phyloP scores from a whole-genome alignment of 2,888 invertebrate species.

The Drosophila melanosoma region DNA sequence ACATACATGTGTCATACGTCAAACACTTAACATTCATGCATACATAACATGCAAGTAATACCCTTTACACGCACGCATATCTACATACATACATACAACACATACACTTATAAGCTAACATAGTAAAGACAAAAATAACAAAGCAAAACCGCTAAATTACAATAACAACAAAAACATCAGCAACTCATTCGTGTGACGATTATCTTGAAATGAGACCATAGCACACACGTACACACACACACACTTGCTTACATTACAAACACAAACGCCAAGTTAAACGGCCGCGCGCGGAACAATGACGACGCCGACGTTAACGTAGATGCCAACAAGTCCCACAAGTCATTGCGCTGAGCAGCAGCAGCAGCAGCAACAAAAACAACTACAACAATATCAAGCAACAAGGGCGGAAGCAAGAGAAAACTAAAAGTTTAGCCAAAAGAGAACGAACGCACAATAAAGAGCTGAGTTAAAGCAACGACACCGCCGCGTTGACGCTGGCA shows the following conservation, averaged over 20 bases:
- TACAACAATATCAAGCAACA: constrained; percentile 45
- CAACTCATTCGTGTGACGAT: constrained; percentile 76
- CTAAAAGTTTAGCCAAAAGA: constrained; percentile 58
- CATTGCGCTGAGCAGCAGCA: constrained; percentile 58
- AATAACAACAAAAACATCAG: constrained; percentile 52
- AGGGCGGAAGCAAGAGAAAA: constrained; percentile 73
- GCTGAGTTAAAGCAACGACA: constrained; percentile 39
- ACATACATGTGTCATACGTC: constrained; percentile 20
- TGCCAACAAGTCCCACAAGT: constrained; percentile 65
- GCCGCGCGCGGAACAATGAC: constrained; percentile 78
- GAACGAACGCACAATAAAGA: constrained; percentile 58
- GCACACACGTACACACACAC: constrained; percentile 52
- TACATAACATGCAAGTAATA: constrained; percentile 24
- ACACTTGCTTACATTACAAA: constrained; percentile 23
- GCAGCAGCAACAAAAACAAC: constrained; percentile 25
- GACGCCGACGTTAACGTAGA: constrained; percentile 51
- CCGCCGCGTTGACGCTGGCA: constrained; percentile 42
- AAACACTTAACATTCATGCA: constrained; percentile 8
- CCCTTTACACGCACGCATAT: constrained; percentile 8
- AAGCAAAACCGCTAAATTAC: constrained; percentile 74
- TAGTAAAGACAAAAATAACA: constrained; percentile 39
- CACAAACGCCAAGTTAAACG: constrained; percentile 69
- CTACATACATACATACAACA: constrained; percentile 8
- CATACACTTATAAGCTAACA: constrained; percentile 27
- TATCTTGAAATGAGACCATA: constrained; percentile 78